Evolutionary conservation across 2,113 vertebrate species (phyloP), one percentile per base, ranked within the genome.

Genomic region (Cinclus cinclus): DNA sequence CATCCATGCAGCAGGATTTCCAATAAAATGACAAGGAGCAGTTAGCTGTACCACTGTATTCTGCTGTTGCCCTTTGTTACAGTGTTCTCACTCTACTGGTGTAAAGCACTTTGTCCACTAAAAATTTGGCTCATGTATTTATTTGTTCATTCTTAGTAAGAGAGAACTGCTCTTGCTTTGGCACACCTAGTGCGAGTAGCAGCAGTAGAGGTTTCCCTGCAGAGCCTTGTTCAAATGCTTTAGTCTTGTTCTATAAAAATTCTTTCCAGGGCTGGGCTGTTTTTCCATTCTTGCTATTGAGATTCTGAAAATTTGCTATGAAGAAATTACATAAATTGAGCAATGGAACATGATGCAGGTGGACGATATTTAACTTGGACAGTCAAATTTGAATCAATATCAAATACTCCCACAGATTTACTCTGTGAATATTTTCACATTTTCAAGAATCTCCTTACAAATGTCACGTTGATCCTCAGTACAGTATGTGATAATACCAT

Each of bases 181-280:
- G 49, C 33, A 41, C 23, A 67, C 30, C 13, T 22, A 21, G 23
- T 53, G 42, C 0, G 0, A 60, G 59, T 2, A 42, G 39, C 85
- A 87, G 53, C 41, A 44, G 4, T 23, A 8, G 41, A 60, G 16
- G 12, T 42, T 69, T 76, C 65, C 37, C 55, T 56, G n/a, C 46
- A 82, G 27, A 58, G 42, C 37, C 64, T 22, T 25, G 33, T 22
- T 83, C 12, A 9, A 41, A 7, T 33, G 49, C 47, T 67, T 4
- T 9, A 59, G 49, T 52, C 50, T 69, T 63, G 37, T 31, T 75
- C 46, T 65, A 23, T 23, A 84, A 37, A 56, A 68, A 35, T 68
- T 58, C 31, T 42, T 73, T n/a, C 28, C 44, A 25, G 49, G 41
- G 18, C 31, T 62, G 33, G 17, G 25, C 21, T 50, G 15, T 65